Conservation (phyloP, 2,888 invertebrate genomes). For the Hartigia nigra region DNA sequence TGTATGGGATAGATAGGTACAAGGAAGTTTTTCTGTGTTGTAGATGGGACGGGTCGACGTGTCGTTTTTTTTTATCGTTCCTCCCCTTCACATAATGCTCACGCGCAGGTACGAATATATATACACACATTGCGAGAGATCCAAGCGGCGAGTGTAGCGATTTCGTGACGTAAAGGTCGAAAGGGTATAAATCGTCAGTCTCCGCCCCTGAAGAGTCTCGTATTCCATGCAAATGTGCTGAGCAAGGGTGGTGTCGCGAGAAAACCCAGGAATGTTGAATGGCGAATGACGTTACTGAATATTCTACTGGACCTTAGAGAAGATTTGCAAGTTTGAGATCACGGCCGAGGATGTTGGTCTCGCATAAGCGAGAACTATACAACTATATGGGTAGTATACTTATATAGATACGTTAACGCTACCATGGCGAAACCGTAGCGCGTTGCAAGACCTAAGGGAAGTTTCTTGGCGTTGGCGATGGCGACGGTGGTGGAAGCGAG, state of each 20-base stretch:
- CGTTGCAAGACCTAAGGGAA: neutral
- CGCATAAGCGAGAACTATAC: neutral
- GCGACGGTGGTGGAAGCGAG: constrained; percentile 43
- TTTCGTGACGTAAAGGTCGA: neutral
- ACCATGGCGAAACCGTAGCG: neutral
- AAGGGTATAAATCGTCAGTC: neutral
- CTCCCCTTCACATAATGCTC: neutral
- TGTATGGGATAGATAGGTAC: neutral
- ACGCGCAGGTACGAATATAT: neutral
- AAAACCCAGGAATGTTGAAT: neutral
- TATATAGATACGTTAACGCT: neutral
- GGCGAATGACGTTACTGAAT: neutral
- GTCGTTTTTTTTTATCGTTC: neutral
- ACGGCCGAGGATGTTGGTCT: neutral
- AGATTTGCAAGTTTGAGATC: neutral
- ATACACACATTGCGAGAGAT: neutral
- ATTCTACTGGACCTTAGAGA: neutral
- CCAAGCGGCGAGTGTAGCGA: neutral
- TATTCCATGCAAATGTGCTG: neutral
- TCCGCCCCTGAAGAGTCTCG: neutral
- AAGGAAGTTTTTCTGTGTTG: neutral
- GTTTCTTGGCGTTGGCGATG: constrained; percentile 1
- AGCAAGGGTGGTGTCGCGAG: neutral
- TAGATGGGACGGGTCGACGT: neutral
- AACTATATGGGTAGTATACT: neutral